These are phyloP conservation scores for Standfussiana lucernea DNA, from an alignment of 2,888 invertebrate genomes.

Conservation along the genomic window DNA sequence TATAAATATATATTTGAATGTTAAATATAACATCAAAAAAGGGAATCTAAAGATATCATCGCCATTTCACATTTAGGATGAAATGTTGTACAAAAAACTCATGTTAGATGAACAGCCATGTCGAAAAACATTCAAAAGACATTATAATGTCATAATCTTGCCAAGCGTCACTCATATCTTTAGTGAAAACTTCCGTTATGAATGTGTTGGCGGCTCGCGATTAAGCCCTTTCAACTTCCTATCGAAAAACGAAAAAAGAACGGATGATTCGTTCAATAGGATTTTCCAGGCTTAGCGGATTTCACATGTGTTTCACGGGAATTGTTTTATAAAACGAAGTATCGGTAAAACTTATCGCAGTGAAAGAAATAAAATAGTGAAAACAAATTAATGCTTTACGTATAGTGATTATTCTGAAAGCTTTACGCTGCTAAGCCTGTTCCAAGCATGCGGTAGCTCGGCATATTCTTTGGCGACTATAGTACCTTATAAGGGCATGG, in stretches of 20 bases:
- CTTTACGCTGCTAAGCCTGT: constrained; percentile 50
- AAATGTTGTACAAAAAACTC: constrained; percentile 36
- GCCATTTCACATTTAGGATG: neutral
- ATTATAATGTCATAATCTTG: constrained; percentile 70
- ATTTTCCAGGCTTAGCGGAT: constrained; percentile 84
- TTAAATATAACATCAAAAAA: neutral
- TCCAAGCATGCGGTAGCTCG: constrained; percentile 60
- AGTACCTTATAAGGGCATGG: constrained; percentile 82
- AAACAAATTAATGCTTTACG: constrained; percentile 49
- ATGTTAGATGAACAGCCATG: constrained; percentile 68
- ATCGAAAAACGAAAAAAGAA: constrained; percentile 75
- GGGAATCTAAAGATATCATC: neutral
- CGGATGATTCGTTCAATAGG: constrained; percentile 75
- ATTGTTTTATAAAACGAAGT: constrained; percentile 35
- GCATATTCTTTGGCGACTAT: constrained; percentile 75
- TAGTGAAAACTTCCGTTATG: constrained; percentile 73
- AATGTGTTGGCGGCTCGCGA: constrained; percentile 71
- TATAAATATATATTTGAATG: neutral
- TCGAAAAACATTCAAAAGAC: constrained; percentile 71
- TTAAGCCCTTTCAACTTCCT: constrained; percentile 76
- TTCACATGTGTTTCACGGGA: constrained; percentile 78
- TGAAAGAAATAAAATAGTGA: constrained; percentile 36
- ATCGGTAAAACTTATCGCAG: constrained; percentile 27
- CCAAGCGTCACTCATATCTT: constrained; percentile 66
- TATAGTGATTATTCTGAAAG: constrained; percentile 47